Evolutionary conservation across 2,888 invertebrate genomes (phyloP).

Genomic region (Heliconius charithonia): DNA sequence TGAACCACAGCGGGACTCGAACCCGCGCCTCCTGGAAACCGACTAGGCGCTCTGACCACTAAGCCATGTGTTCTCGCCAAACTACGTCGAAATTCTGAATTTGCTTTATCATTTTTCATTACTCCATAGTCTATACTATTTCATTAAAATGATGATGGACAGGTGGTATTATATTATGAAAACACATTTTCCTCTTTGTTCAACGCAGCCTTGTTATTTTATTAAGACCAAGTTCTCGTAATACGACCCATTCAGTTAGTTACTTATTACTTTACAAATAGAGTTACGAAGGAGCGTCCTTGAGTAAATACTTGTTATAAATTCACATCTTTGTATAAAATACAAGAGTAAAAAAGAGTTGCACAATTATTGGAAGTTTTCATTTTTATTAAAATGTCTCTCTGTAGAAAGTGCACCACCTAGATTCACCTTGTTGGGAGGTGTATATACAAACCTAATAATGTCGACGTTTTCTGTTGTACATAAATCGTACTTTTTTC

Average conservation of each 20-base stretch:
- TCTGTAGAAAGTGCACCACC: neutral
- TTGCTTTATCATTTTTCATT: neutral
- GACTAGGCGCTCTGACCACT: too few relatives aligned
- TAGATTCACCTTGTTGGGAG: neutral
- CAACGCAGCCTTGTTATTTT: slow-evolving; percentile 3
- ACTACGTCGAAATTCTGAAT: too few relatives aligned
- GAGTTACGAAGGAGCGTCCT: neutral
- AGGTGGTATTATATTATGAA: slow-evolving; percentile 14
- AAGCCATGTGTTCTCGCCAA: too few relatives aligned
- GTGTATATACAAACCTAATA: neutral
- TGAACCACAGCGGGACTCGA: too few relatives aligned
- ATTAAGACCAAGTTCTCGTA: slow-evolving; percentile 24
- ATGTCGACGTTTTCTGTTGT: neutral
- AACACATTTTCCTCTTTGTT: slow-evolving; percentile 16
- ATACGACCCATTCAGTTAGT: slow-evolving; percentile 7
- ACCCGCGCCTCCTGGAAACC: too few relatives aligned
- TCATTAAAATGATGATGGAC: slow-evolving; percentile 16
- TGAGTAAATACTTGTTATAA: slow-evolving; percentile 6
- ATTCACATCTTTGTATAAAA: too few relatives aligned
- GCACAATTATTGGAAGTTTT: neutral
- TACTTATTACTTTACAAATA: slow-evolving; percentile 15
- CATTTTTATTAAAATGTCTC: neutral
- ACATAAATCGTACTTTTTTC: neutral
- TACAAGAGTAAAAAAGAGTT: neutral
- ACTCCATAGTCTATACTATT: slow-evolving; percentile 7